Base-by-base conservation (phyloP, 2,888 invertebrate genomes). In the Dryadula phaetusa region DNA sequence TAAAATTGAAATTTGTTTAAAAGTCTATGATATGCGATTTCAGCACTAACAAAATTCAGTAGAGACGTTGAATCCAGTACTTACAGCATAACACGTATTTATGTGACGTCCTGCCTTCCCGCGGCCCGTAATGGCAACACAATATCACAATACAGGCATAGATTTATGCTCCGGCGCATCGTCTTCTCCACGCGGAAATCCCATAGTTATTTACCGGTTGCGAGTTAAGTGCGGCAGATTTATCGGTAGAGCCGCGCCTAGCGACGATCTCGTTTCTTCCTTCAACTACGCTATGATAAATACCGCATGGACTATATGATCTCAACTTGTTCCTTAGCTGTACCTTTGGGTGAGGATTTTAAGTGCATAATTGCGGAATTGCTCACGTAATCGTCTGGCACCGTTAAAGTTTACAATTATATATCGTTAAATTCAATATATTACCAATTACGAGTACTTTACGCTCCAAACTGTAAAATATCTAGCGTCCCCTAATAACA, bases 121-220 rank as follows among this genome's bases (percentile, higher is more conserved):
- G 82, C 83, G 81, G 86, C 84, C 84, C 82, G 88, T 92, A 92
- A 91, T 90, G 87, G 91, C 92, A 92, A 90, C 90, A 91, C 92
- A 92, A 92, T 92, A 92, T 92, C 92, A 92, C 92, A 92, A 92
- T 91, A 85, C 88, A 78, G 86, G 90, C 92, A 87, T 84, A 90
- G 92, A 92, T 92, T 92, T 92, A 92, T 92, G 90, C 87, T 78
- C 81, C 79, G 83, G 88, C 88, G 89, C 89, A 87, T 88, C 90
- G 87, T 83, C 84, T 84, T 84, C 89, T 84, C 87, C 92, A 92
- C 91, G 90, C 91, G 92, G 92, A 92, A 92, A 92, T 91, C 92
- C 89, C 90, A 90, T 91, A 89, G 92, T 92, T 92, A 92, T 92
- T 92, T 92, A 92, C 92, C 92, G 90, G 91, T 91, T 88, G 91